These are phyloP conservation scores for Dendrolimus pini DNA, from an alignment of 2,888 invertebrate species.

Conservation along the genomic window DNA sequence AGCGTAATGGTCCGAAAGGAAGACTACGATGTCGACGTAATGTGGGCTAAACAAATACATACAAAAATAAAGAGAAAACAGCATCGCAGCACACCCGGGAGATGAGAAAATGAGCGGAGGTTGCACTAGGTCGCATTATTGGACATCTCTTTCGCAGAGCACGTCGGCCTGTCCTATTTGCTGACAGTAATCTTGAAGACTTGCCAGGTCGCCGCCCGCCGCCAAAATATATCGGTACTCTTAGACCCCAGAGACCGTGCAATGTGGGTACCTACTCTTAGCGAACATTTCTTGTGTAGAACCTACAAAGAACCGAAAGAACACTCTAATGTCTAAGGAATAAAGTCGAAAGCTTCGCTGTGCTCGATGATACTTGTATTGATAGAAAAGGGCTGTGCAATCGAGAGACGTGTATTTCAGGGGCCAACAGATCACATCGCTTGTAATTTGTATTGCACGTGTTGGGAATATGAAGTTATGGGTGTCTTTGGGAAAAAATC, in stretches of 20 bases:
- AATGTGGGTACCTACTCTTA: constrained; percentile 27
- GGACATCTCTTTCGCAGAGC: constrained; percentile 43
- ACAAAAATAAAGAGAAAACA: constrained; percentile 2
- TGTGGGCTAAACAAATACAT: constrained; percentile 4
- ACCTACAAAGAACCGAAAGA: constrained; percentile 7
- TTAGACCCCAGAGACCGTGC: constrained; percentile 53
- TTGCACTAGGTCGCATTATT: constrained; percentile 37
- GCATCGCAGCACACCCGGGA: constrained; percentile 6
- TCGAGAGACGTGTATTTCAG: constrained; percentile 52
- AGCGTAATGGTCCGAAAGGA: background rate
- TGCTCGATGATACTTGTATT: constrained; percentile 29
- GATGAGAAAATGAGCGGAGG: constrained; percentile 21
- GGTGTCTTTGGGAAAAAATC: background rate
- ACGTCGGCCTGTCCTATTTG: constrained; percentile 53
- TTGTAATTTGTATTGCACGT: constrained; percentile 60
- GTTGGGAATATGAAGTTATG: constrained; percentile 34
- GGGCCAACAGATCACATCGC: constrained; percentile 51
- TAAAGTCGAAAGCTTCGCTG: constrained; percentile 12
- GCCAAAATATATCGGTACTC: constrained; percentile 56
- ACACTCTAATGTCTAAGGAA: constrained; percentile 3
- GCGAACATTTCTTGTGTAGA: constrained; percentile 37
- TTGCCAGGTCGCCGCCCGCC: constrained; percentile 40
- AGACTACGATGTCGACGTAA: constrained; percentile 2
- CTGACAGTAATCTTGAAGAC: constrained; percentile 63
- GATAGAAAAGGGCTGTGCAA: constrained; percentile 51